Base-by-base conservation (phyloP, 1,140 invertebrate genomes). In the Drosophila malerkotliana region DNA sequence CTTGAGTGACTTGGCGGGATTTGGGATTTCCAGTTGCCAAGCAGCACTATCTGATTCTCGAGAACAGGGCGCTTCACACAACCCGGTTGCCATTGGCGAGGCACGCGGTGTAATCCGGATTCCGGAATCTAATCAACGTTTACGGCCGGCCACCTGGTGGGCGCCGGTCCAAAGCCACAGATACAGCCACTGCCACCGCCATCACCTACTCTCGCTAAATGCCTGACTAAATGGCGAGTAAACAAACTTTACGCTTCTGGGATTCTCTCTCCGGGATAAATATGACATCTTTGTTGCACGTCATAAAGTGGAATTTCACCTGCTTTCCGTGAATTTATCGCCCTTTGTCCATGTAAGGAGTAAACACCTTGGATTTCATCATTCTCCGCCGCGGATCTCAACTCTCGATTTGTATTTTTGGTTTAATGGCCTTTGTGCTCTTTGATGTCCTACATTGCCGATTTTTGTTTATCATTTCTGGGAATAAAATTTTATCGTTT, bases 131-230 rank as follows among this genome's bases (percentile, higher is more conserved):
- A 58, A 75, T 74, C 60, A 58, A 37, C 37, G 2, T 74, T 64
- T 74, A 74, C 51, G 72, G 39, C 15, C 51, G 72, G 39, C 15
- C 72, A 58, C 52, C 72, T 45, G 71, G 71, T 74, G 72, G 61
- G 39, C 60, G 62, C 45, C 55, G 26, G 26, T 21, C 41, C 37
- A 47, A 57, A 47, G 44, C 26, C 12, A 26, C 18, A 34, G 41
- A 37, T 52, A 73, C 57, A 6, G 26, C 26, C 26, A 28, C 52
- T 49, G 41, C 14, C 39, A 34, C 37, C 5, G 30, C n/a, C 45
- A 51, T 55, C 59, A 73, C 58, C 52, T 51, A 30, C n/a, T 15
- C 7, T n/a, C 8, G 30, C 51, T 57, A 69, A 69, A 10, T 53
- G 9, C 3, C 30, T 18, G 9, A 21, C 44, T 47, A 47, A 47